phyloP scores from a whole-genome alignment of 2,113 vertebrate genomes.

The Tetraodon nigroviridis region DNA sequence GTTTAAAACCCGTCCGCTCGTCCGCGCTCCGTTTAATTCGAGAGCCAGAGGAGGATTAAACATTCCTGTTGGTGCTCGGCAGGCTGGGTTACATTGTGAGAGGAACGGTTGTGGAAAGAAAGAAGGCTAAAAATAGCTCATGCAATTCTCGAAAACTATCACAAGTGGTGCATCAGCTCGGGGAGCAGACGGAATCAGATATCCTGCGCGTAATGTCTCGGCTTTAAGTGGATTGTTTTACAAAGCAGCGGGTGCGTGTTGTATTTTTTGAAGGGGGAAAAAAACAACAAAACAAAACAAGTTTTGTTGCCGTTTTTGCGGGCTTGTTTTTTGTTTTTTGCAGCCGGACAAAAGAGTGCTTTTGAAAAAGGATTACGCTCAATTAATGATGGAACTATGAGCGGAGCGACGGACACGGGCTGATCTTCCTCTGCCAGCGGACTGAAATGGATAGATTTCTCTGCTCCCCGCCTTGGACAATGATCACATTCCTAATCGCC shows the following conservation, averaged over 20 bases:
- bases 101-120: conserved; percentile 70
- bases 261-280: conserved; percentile 13
- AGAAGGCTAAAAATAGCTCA: conserved; percentile 74
- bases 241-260: neutral
- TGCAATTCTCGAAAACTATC: conserved; percentile 76
- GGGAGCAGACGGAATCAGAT: conserved; percentile 60
- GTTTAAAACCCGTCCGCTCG: neutral
- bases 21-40: neutral
- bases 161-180: conserved; percentile 71
- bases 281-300: too few relatives aligned
- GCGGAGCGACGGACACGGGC: conserved; percentile 50
- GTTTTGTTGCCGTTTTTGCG: conserved; percentile 42
- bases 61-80: conserved; percentile 56
- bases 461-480: conserved; percentile 42
- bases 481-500: conserved; percentile 64
- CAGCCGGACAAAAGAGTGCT: conserved; percentile 21
- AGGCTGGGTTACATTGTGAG: conserved; percentile 62
- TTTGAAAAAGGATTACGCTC: conserved; percentile 64
- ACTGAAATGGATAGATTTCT: conserved; percentile 64
- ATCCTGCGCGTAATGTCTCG: conserved; percentile 47
- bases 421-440: conserved; percentile 45
- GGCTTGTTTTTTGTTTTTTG: neutral
- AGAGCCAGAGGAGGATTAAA: neutral
- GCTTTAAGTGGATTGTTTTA: conserved; percentile 29
- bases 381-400: conserved; percentile 59